Conservation (phyloP, 2,888 invertebrate genomes). For the Monochamus alternatus region DNA sequence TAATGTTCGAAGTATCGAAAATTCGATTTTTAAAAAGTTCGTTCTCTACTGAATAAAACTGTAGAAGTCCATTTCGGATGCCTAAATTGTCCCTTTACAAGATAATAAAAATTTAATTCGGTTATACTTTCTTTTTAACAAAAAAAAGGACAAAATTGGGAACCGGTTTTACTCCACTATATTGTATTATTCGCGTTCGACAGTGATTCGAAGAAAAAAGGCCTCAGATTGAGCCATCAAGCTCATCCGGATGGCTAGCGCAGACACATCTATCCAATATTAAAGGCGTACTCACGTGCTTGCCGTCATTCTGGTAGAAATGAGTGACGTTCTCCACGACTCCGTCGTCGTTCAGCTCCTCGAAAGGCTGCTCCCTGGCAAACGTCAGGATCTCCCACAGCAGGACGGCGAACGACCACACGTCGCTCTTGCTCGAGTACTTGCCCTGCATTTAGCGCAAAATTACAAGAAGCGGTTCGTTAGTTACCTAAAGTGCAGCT, state of each 20-base stretch:
- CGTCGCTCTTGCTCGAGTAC: slow-evolving; percentile 88
- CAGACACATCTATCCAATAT: slow-evolving; percentile 24
- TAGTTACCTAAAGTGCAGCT: no score
- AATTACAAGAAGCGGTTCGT: neutral
- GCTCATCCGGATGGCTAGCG: neutral
- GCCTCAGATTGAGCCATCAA: neutral
- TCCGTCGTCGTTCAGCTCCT: slow-evolving; percentile 84
- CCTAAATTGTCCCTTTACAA: no score
- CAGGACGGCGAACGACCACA: slow-evolving; percentile 91
- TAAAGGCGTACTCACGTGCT: slow-evolving; percentile 74
- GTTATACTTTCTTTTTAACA: no score
- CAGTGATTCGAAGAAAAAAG: neutral
- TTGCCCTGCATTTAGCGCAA: slow-evolving; percentile 75
- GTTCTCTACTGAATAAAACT: no score
- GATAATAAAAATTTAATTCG: no score
- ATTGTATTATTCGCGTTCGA: neutral
- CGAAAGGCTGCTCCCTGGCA: slow-evolving; percentile 87
- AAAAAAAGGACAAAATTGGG: no score
- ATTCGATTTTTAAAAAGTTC: no score
- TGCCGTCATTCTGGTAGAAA: slow-evolving; percentile 83
- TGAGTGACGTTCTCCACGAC: slow-evolving; percentile 88
- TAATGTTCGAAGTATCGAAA: no score
- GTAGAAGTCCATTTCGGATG: no score
- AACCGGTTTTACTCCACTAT: no score
- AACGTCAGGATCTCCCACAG: slow-evolving; percentile 91